Percentiles rank a stretch among this genome's conserved stretches.
Evolutionary conservation across 1,140 invertebrate genomes (phyloP).

Genomic region (Whitmania pigra): DNA sequence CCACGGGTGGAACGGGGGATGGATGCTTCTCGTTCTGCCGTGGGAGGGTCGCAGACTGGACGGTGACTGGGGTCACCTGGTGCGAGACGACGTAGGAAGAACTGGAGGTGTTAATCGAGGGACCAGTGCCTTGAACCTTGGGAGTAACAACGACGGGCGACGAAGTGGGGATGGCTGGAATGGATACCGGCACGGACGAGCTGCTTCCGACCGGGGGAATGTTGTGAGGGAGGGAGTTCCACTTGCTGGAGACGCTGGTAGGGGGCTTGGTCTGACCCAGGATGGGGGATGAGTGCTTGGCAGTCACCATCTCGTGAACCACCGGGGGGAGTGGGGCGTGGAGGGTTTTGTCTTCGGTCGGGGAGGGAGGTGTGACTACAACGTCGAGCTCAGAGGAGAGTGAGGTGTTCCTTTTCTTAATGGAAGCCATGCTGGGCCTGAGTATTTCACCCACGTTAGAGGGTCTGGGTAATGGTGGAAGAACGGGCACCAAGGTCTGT

Average conservation of each 20-base stretch:
- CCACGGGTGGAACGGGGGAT: neutral
- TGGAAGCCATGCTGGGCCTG: neutral
- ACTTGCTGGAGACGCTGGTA: neutral
- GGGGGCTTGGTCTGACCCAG: neutral
- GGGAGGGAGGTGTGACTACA: neutral
- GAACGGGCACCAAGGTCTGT: neutral
- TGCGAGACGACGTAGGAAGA: neutral
- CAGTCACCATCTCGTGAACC: neutral
- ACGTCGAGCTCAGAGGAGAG: neutral
- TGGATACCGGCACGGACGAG: neutral
- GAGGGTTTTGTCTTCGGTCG: neutral
- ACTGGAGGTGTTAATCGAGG: neutral
- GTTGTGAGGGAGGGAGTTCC: constrained; percentile 9
- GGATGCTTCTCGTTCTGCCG: neutral
- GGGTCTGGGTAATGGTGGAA: neutral
- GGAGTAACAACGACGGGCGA: neutral
- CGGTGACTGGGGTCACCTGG: neutral
- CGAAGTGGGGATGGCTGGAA: neutral
- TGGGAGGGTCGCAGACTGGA: neutral
- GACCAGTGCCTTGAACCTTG: neutral
- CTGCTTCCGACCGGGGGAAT: neutral
- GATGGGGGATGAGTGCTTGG: neutral
- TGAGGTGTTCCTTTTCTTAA: constrained; percentile 6
- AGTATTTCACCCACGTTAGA: neutral
- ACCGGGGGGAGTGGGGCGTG: neutral